A percentile compares a stretch with the other conserved stretches of the same genome.
phyloP scores from a whole-genome alignment of 2,888 invertebrate species.

The Cantharis flavilabris region DNA sequence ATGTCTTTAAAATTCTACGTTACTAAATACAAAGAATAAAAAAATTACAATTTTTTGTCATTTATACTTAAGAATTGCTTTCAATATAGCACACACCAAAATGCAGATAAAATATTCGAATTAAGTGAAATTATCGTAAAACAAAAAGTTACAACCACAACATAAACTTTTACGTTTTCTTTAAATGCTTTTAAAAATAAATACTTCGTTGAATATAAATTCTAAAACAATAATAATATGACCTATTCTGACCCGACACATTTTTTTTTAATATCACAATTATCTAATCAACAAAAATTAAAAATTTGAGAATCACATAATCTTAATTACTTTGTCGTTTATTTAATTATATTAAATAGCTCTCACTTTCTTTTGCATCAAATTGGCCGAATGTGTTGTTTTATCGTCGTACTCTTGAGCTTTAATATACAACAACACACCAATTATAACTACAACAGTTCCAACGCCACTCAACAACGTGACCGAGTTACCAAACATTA shows the following conservation, averaged over 20 bases:
- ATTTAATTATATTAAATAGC: slow-evolving; percentile 46
- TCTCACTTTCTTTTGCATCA: slow-evolving; percentile 52
- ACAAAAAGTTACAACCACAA: background rate
- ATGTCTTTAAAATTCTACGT: background rate
- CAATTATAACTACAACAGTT: slow-evolving; percentile 70
- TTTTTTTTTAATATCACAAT: slow-evolving; percentile 3
- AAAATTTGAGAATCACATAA: slow-evolving; percentile 4
- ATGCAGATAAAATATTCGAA: background rate
- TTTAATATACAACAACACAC: slow-evolving; percentile 75
- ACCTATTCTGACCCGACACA: background rate
- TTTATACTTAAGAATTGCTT: background rate
- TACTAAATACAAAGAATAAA: background rate
- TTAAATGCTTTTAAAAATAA: background rate
- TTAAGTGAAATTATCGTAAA: background rate
- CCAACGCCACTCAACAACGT: slow-evolving; percentile 74
- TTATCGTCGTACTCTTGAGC: slow-evolving; percentile 65
- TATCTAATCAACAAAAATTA: background rate
- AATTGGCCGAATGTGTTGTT: slow-evolving; percentile 45
- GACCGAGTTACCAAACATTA: slow-evolving; percentile 76
- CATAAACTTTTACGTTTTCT: background rate
- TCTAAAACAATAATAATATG: background rate
- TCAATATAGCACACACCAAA: background rate
- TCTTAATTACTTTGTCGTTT: background rate
- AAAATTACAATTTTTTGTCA: background rate
- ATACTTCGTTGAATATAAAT: background rate